Base-by-base conservation (phyloP, 2,113 vertebrate species). In the Laticauda colubrina region DNA sequence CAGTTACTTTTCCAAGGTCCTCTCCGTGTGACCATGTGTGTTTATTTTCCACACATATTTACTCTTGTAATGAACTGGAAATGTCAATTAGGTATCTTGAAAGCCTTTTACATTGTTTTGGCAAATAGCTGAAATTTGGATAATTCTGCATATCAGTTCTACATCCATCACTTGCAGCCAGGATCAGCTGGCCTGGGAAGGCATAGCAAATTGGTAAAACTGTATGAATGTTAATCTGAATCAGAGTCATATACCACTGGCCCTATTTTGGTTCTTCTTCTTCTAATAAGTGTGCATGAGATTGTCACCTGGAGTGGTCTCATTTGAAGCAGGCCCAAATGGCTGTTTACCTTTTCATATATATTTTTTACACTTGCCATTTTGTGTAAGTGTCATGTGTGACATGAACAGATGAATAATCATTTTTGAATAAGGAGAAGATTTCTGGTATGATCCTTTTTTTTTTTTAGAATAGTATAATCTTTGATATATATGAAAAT, bases 41-140 rank as follows among this genome's bases (percentile, higher is more conserved):
- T 59, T 86, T 86, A 59, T 91, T 87, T 51, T 85, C 90, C 81
- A 61, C 9, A 51, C 55, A n/a, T 57, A 59, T 85, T 85, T 91
- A 56, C 24, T 86, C 81, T 59, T 48, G 81, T 20, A 59, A 18
- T 57, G 90, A 91, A 91, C 75, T 91, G 81, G 54, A 86, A 91
- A 59, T 91, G 81, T 86, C 54, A 91, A 48, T 91, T 85, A 91
- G 24, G 43, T 45, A 59, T 59, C 81, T 86, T 91, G 29, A 91
- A 85, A 57, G 34, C 45, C 34, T 91, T 86, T 59, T 57, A 48
- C 59, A 85, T 91, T 59, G 90, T 59, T 86, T 57, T 51, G 90
- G 81, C 90, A 91, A 57, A 21, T 34, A 5, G 14, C 4, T 59
- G 55, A 86, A 86, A 59, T 48, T 57, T 59, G 4, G 14, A 48